phyloP scores from a whole-genome alignment of 2,113 vertebrate genomes.

The Calyptommatus sinebrachiatus region DNA sequence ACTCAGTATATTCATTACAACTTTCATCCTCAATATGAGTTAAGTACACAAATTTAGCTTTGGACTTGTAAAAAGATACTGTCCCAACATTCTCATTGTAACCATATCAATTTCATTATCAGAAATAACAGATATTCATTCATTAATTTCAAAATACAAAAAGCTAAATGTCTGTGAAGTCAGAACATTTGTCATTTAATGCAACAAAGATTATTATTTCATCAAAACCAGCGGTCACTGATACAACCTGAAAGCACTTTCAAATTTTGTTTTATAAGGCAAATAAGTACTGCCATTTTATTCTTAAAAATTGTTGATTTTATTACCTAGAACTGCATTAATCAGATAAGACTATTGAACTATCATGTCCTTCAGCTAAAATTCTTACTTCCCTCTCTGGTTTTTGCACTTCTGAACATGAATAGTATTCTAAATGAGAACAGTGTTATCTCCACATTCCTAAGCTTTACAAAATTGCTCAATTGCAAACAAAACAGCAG shows the following conservation, averaged over 20 bases:
- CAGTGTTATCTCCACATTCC: slow-evolving; percentile 8
- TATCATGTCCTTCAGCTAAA: slow-evolving; percentile 20
- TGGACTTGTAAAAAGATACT: background rate
- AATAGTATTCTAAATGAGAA: slow-evolving; percentile 41
- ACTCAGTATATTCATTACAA: background rate
- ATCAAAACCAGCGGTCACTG: slow-evolving; percentile 50
- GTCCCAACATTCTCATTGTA: slow-evolving; percentile 16
- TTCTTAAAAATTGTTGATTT: slow-evolving; percentile 5
- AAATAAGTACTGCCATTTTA: slow-evolving; percentile 14
- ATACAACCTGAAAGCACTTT: slow-evolving; percentile 49
- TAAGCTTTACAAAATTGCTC: slow-evolving; percentile 42
- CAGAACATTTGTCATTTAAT: slow-evolving; percentile 48
- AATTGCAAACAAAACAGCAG: slow-evolving; percentile 48
- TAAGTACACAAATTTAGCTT: background rate
- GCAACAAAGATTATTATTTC: slow-evolving; percentile 36
- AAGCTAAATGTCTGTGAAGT: slow-evolving; percentile 54
- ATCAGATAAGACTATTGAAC: background rate
- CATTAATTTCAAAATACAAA: slow-evolving; percentile 60
- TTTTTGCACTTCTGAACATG: slow-evolving; percentile 17
- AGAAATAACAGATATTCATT: slow-evolving; percentile 59
- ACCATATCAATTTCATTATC: slow-evolving; percentile 44
- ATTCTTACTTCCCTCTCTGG: background rate
- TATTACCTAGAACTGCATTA: background rate
- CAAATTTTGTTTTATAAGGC: slow-evolving; percentile 42
- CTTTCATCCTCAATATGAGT: background rate